Base-by-base conservation (phyloP, 1,140 invertebrate species). In the Neoseiulus cucumeris region DNA sequence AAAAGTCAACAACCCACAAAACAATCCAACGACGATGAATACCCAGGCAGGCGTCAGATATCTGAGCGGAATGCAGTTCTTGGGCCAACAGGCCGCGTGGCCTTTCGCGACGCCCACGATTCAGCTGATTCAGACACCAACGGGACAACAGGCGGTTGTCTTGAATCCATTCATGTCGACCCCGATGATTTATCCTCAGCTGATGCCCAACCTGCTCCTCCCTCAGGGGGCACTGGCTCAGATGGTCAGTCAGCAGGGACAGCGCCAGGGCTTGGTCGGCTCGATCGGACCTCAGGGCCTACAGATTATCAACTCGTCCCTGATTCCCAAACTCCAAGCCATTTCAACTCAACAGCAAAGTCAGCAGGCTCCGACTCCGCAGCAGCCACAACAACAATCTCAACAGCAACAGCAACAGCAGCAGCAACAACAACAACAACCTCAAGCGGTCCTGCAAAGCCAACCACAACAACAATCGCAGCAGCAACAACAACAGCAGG, bases 71-170 rank as follows among this genome's bases (percentile, higher is more conserved):
- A 33, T 59, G 51, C 51, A 25, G 25, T 33, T 59, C 25, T 33
- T 59, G 14, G 51, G 51, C 9, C 51, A 59, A 25, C 51, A 59
- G 22, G 25, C 33, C 14, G 51, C 51, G 25, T 59, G 51, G 51
- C 51, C 51, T 33, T 33, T 59, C 25, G 14, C 51, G 22, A 33
- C 51, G 22, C 51, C 51, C 1, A 59, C 51, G 4, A 59, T 59
- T 25, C 51, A 59, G 51, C 22, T 59, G 51, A 59, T 59, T 59
- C 51, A 59, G 9, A 59, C 51, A 20, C 17, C 51, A 20, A 59
- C 51, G 5, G 51, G 51, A 2, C 51, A 59, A 9, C 51, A 59
- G 51, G 51, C 51, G 1, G 51, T 59, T 14, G 25, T 59, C 22
- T 33, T 59, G 14, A 59, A 59, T 59, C 51, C 51, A 17, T 59